phyloP scores from a whole-genome alignment of 1,140 invertebrate species.

The Achroia grisella region DNA sequence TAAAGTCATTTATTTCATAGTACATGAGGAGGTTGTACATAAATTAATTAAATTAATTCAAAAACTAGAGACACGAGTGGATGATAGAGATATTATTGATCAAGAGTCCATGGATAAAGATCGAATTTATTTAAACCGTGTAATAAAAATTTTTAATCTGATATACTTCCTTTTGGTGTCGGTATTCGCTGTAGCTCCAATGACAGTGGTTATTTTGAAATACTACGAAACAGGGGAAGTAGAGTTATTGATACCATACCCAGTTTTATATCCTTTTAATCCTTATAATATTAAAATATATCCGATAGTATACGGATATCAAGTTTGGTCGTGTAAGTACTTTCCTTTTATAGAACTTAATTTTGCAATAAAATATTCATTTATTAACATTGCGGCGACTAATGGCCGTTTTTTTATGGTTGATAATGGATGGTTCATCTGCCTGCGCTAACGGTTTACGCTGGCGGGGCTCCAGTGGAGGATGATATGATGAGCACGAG shows the following conservation, averaged over 20 bases:
- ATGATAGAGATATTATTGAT: constrained; percentile 12
- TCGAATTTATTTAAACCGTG: constrained; percentile 13
- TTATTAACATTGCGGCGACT: too few species aligned
- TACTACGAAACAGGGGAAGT: constrained; percentile 14
- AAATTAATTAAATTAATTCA: neutral
- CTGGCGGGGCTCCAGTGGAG: too few species aligned
- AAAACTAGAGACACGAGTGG: neutral
- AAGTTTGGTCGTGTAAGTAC: constrained; percentile 23
- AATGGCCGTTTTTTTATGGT: too few species aligned
- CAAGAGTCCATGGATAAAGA: neutral
- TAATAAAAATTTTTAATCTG: constrained; percentile 10
- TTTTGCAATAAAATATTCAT: too few species aligned
- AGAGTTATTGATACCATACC: constrained; percentile 14
- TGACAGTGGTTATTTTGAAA: constrained; percentile 15
- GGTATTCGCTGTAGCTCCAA: constrained; percentile 13
- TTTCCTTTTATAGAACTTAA: neutral
- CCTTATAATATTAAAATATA: constrained; percentile 13
- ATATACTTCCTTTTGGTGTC: constrained; percentile 7
- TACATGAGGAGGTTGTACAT: too few species aligned
- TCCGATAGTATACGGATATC: constrained; percentile 23
- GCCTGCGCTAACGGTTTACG: too few species aligned
- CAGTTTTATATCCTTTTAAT: constrained; percentile 28
- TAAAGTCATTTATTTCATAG: too few species aligned
- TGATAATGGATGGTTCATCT: too few species aligned
- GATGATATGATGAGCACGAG: too few species aligned